phyloP scores from a whole-genome alignment of 2,888 invertebrate species.

The Trichogramma dendrolimi region DNA sequence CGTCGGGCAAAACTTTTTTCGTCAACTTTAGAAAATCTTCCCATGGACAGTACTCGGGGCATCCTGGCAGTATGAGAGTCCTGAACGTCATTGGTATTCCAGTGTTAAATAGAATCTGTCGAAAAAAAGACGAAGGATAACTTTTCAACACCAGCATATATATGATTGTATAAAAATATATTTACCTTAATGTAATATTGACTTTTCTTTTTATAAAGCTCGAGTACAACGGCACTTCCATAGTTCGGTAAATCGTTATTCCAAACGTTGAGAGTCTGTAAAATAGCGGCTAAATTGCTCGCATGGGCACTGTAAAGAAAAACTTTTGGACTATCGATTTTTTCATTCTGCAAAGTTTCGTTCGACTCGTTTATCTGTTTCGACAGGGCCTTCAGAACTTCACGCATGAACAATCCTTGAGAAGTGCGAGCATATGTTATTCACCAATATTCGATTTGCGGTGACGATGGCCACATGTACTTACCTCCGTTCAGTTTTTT shows the following conservation, averaged over 20 bases:
- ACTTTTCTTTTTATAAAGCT: slow-evolving; percentile 49
- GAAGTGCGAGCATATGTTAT: slow-evolving; percentile 48
- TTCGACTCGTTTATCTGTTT: background rate
- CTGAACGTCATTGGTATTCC: slow-evolving; percentile 50
- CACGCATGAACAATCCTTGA: slow-evolving; percentile 11
- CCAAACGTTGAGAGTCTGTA: slow-evolving; percentile 58
- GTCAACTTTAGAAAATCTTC: slow-evolving; percentile 54
- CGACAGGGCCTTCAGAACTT: slow-evolving; percentile 14
- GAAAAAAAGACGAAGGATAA: slow-evolving; percentile 19
- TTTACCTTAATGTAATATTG: slow-evolving; percentile 49
- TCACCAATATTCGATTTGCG: slow-evolving; percentile 43
- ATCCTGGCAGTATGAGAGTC: slow-evolving; percentile 53
- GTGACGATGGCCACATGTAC: background rate
- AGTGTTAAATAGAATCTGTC: slow-evolving; percentile 54
- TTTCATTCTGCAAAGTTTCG: slow-evolving; percentile 4
- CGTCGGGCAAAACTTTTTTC: slow-evolving; percentile 24
- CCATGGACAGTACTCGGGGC: slow-evolving; percentile 55
- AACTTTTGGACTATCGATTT: slow-evolving; percentile 2
- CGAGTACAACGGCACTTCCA: slow-evolving; percentile 56
- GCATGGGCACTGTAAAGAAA: slow-evolving; percentile 27
- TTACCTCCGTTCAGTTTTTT: slow-evolving; percentile 24
- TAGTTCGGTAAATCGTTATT: slow-evolving; percentile 58
- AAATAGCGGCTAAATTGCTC: slow-evolving; percentile 54
- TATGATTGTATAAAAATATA: background rate
- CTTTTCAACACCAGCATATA: background rate